A percentile compares a stretch with the other conserved stretches of the same genome.
phyloP scores from a whole-genome alignment of 2,113 vertebrate species.

The Puma concolor region DNA sequence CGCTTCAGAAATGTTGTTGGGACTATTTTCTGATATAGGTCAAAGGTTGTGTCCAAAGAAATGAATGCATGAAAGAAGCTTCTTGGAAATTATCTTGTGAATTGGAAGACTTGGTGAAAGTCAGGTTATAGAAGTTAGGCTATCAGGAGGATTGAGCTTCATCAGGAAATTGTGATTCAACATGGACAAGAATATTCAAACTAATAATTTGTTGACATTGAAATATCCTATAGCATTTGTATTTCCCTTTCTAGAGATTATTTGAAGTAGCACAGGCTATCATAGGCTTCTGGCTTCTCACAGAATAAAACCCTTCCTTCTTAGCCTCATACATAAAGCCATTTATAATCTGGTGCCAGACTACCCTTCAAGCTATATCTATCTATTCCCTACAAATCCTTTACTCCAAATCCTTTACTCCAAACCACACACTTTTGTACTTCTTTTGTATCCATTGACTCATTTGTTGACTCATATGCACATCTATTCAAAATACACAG shows the following conservation, averaged over 20 bases:
- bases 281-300: background rate
- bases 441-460: background rate
- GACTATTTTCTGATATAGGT: background rate
- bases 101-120: background rate
- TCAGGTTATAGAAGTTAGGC: background rate
- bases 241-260: background rate
- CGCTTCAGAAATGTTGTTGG: background rate
- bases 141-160: background rate
- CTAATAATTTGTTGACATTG: background rate
- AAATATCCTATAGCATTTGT: background rate
- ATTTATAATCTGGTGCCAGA: background rate
- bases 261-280: background rate
- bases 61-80: background rate
- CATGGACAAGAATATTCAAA: background rate
- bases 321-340: background rate
- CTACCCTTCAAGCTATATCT: background rate
- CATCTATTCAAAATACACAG: background rate
- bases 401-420: background rate
- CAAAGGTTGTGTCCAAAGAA: conserved; percentile 33
- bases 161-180: conserved; percentile 36
- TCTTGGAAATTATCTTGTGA: background rate
- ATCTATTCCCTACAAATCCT: background rate
- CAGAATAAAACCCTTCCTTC: conserved; percentile 12
- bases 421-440: background rate
- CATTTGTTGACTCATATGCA: background rate